A percentile compares a stretch with the other conserved stretches of the same genome.
Evolutionary conservation across 2,113 vertebrate species (phyloP).

Genomic region (Scomber scombrus): DNA sequence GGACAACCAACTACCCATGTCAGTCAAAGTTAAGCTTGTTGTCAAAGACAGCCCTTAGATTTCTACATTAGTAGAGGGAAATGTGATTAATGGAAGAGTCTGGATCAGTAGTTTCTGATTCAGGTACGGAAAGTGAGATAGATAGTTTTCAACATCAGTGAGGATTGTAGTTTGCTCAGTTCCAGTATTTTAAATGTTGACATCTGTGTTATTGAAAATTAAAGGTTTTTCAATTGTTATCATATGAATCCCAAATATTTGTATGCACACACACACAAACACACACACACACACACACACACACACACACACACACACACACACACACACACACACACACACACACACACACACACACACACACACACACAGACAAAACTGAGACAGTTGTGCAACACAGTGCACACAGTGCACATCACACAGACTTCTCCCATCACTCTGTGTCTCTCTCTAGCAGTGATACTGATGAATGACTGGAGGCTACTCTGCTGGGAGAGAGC

Average conservation of each 20-base stretch:
- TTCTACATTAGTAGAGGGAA: too few relatives aligned
- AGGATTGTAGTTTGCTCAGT: too few relatives aligned
- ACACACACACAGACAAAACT: neutral
- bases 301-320: neutral
- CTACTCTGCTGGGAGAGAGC: conserved; percentile 50
- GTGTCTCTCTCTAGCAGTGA: conserved; percentile 40
- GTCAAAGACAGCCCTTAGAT: too few relatives aligned
- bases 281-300: neutral
- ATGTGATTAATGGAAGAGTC: too few relatives aligned
- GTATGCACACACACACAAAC: neutral
- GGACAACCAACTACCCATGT: too few relatives aligned
- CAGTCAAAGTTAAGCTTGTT: too few relatives aligned
- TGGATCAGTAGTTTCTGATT: too few relatives aligned
- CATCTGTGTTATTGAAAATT: neutral
- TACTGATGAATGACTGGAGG: conserved; percentile 62
- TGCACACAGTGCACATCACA: conserved; percentile 32
- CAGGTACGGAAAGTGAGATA: too few relatives aligned
- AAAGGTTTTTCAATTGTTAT: neutral
- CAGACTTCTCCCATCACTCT: conserved; percentile 48
- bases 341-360: neutral
- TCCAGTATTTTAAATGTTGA: neutral
- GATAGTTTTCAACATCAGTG: too few relatives aligned
- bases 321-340: neutral
- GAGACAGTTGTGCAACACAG: conserved; percentile 17
- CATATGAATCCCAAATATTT: neutral